A percentile compares a stretch with the other conserved stretches of the same genome.
Evolutionary conservation across 2,113 vertebrate genomes (phyloP).

Genomic region (Formicarius rufipectus): DNA sequence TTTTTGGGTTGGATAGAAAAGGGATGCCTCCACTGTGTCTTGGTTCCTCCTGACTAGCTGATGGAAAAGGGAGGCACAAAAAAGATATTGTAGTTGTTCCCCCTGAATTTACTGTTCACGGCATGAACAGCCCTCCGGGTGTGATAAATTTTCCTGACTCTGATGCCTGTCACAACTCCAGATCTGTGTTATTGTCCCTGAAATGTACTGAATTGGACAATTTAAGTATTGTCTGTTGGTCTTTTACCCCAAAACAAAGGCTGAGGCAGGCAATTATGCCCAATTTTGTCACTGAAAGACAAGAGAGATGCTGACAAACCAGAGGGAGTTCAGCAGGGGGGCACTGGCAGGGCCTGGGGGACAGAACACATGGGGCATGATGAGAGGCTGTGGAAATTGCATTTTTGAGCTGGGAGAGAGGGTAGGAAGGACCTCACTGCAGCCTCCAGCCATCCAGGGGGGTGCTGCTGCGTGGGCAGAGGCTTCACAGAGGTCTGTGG

Average conservation of each 20-base stretch:
- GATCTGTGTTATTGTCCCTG: background rate
- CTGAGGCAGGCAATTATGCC: background rate
- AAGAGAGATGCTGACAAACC: background rate
- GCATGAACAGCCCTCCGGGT: background rate
- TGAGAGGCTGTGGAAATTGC: background rate
- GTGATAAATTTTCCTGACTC: background rate
- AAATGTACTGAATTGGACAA: background rate
- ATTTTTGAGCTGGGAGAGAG: background rate
- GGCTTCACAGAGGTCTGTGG: background rate
- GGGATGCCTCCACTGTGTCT: background rate
- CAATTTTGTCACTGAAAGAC: background rate
- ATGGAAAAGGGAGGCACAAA: background rate
- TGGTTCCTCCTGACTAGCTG: background rate
- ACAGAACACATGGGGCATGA: fast-evolving
- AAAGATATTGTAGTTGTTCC: conserved; percentile 5
- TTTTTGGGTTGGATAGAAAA: background rate
- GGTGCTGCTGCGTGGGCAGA: background rate
- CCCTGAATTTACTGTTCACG: conserved; percentile 1
- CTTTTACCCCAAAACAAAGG: background rate
- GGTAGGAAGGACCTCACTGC: background rate
- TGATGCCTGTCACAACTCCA: conserved; percentile 3
- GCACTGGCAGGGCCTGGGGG: fast-evolving
- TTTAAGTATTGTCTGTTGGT: background rate
- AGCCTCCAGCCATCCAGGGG: background rate
- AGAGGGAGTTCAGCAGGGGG: background rate